phyloP scores from a whole-genome alignment of 2,113 vertebrate genomes.

The Euleptes europaea region DNA sequence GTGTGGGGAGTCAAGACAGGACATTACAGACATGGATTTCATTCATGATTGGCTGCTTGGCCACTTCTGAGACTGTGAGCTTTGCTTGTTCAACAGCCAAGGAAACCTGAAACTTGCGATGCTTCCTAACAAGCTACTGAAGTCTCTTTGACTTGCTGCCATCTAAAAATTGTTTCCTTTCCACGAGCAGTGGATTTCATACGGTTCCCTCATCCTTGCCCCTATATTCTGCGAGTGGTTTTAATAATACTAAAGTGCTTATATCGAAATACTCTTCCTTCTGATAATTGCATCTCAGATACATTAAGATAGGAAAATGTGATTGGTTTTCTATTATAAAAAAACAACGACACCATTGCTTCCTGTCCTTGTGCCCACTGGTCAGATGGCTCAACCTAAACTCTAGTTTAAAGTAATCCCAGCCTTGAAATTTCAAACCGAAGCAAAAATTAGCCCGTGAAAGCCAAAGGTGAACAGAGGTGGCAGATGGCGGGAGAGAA shows the following conservation, averaged over 20 bases:
- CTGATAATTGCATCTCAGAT: not conserved
- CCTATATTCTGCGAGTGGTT: not conserved
- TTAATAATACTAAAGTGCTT: not conserved
- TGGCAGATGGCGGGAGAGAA: slow-evolving; percentile 58
- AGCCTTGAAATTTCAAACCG: slow-evolving; percentile 16
- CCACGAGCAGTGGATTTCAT: not conserved
- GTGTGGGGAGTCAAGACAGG: not conserved
- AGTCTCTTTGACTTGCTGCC: not conserved
- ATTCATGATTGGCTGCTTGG: not conserved
- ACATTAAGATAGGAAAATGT: not conserved
- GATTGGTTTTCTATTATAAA: slow-evolving; percentile 14
- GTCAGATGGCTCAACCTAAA: slow-evolving; percentile 3
- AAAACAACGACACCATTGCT: fast-evolving
- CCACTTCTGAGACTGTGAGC: not conserved
- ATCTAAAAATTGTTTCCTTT: not conserved
- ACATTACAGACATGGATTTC: not conserved
- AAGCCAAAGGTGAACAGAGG: slow-evolving; percentile 44
- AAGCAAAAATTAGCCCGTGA: slow-evolving; percentile 31
- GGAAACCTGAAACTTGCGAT: not conserved
- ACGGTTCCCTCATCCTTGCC: not conserved
- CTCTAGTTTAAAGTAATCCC: slow-evolving; percentile 22
- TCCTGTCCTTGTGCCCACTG: slow-evolving; percentile 8
- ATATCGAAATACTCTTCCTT: slow-evolving; percentile 15
- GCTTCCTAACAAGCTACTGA: not conserved
- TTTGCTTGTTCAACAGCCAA: not conserved